Evolutionary conservation across 2,888 invertebrate species (phyloP).

Genomic region (Bellardia pandia): DNA sequence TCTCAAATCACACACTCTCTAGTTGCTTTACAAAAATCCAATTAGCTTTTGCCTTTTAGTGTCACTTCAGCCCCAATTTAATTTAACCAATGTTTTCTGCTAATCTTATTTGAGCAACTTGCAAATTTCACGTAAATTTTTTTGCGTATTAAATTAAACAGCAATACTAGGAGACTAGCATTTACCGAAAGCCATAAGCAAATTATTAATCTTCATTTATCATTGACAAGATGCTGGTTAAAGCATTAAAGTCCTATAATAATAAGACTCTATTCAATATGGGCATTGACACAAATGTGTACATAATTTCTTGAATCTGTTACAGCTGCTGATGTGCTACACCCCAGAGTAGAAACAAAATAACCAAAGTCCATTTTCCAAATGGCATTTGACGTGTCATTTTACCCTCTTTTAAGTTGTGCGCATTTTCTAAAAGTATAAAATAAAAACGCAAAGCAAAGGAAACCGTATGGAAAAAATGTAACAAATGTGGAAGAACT

Average conservation of each 20-base stretch:
- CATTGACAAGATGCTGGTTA: conserved; percentile 15
- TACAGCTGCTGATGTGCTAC: background rate
- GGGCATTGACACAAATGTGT: background rate
- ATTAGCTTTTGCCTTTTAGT: background rate
- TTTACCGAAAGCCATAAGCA: background rate
- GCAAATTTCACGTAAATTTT: background rate
- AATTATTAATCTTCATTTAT: conserved; percentile 27
- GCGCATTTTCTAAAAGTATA: conserved; percentile 46
- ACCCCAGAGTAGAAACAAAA: background rate
- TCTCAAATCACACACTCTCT: no score
- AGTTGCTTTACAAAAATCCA: background rate
- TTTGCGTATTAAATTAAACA: conserved; percentile 11
- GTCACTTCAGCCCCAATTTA: background rate
- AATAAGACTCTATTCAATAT: background rate
- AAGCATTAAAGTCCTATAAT: background rate
- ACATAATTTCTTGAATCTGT: background rate
- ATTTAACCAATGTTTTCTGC: background rate
- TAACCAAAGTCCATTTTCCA: conserved; percentile 46
- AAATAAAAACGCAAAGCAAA: background rate
- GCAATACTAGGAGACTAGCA: background rate
- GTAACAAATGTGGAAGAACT: conserved; percentile 46
- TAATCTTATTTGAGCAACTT: background rate
- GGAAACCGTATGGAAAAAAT: background rate
- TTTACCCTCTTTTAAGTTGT: conserved; percentile 43
- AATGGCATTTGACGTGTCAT: conserved; percentile 52